Conservation (phyloP, 2,113 vertebrate species). For the Pardalotus punctatus region DNA sequence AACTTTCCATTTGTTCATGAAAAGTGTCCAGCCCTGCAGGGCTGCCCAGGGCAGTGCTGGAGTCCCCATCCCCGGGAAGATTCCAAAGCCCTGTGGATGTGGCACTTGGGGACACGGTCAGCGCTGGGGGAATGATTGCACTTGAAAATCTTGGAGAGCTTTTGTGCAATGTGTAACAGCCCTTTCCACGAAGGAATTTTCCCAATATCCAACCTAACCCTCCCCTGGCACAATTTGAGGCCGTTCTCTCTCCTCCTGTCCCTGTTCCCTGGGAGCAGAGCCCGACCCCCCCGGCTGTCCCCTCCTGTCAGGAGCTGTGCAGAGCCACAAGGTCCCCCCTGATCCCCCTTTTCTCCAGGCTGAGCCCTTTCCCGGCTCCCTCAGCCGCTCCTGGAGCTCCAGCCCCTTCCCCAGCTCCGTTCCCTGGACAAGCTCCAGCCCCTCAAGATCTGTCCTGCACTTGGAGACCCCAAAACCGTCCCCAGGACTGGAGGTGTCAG, state of each 20-base stretch:
- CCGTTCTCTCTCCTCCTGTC: neutral
- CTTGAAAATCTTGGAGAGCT: neutral
- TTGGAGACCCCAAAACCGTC: neutral
- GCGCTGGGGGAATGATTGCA: neutral
- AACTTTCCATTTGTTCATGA: neutral
- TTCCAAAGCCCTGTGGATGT: neutral
- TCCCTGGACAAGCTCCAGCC: neutral
- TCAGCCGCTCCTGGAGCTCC: rapidly evolving
- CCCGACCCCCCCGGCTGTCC: neutral
- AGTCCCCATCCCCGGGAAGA: neutral
- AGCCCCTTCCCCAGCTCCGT: neutral
- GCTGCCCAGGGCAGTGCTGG: neutral
- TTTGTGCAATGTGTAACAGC: rapidly evolving
- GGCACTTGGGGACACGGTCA: neutral
- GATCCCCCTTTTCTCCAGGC: neutral
- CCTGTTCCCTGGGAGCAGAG: neutral
- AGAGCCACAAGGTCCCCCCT: neutral
- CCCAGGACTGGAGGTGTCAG: neutral
- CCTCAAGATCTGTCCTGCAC: neutral
- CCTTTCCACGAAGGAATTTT: neutral
- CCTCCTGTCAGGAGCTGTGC: neutral
- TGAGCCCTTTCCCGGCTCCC: neutral
- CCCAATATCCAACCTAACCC: rapidly evolving
- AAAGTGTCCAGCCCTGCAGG: neutral
- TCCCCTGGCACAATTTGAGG: neutral